Evolutionary conservation across 2,797 vertebrate species (phyloP), one percentile per base, ranked within the genome.

Genomic region (Toxotes lorentzi): DNA sequence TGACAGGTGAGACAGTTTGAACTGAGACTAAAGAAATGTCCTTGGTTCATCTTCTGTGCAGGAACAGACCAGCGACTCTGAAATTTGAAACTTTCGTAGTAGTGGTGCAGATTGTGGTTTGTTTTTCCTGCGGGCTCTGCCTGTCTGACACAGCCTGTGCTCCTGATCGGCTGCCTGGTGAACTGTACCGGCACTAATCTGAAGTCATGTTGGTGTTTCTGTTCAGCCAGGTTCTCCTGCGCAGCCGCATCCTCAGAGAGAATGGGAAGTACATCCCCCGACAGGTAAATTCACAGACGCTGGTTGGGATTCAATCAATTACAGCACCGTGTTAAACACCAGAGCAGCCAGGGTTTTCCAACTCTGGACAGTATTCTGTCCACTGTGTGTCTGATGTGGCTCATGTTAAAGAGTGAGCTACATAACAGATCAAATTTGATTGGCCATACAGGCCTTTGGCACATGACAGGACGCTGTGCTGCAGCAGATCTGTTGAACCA

Each of bases 231-330:
- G 94, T 95, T 30, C 90, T 96, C 48, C 81, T 94, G 32, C 92
- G 95, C 50, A 96, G 95, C 88, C 93, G 95, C 58, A 78, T 95
- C 79, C 94, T 96, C 57, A 40, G 95, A 65, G 95, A 96, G 78
- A 95, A 95, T 9, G 94, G 95, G 14, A 95, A 92, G 76, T 96
- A 95, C 79, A 92, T 96, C 35, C 95, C 95, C 4, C 78, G 85
- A 74, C 92, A 94, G 91, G 94, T 95, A 47, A 87, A 14, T 4
- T 21, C 24, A 40, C 40, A 16, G 14, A 23, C 43, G 14, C 24
- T 2, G 5, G 3, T 2, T 16, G 8, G 23, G 40, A 10, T 5
- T 24, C n/a, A n/a, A n/a, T n/a, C n/a, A n/a, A n/a, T n/a, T n/a
- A n/a, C n/a, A n/a, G n/a, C n/a, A n/a, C n/a, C n/a, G n/a, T n/a